Evolutionary conservation across 2,888 invertebrate genomes (phyloP).

Genomic region (Phoenoteleia sp.): DNA sequence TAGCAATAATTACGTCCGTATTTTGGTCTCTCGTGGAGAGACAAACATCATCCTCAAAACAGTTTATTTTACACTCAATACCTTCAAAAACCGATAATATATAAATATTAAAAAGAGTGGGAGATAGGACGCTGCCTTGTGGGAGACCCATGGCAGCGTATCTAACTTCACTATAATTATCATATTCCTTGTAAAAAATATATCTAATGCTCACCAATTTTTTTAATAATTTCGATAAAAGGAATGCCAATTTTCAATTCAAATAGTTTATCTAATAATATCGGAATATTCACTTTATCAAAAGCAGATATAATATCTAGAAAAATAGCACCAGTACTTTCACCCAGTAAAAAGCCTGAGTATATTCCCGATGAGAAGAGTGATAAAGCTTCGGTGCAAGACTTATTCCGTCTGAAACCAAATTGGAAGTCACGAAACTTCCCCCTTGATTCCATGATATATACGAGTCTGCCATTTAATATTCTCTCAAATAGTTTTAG

Average conservation of each 20-base stretch:
- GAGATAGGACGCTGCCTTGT: constrained; percentile 4
- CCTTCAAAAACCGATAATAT: too few species aligned
- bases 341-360: neutral
- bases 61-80: too few species aligned
- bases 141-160: neutral
- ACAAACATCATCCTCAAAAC: too few species aligned
- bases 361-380: neutral
- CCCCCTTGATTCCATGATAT: neutral
- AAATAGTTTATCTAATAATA: neutral
- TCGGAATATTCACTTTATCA: neutral
- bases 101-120: neutral
- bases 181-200: neutral
- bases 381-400: neutral
- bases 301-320: neutral
- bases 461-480: neutral
- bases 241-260: neutral
- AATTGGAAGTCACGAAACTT: neutral
- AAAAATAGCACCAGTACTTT: neutral
- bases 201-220: neutral
- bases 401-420: neutral
- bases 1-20: neutral
- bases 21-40: too few species aligned
- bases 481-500: too few species aligned
- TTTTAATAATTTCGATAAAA: neutral
- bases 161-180: neutral